Conservation (phyloP, 92 coral and sea anemone genomes). For the Porites evermanni region DNA sequence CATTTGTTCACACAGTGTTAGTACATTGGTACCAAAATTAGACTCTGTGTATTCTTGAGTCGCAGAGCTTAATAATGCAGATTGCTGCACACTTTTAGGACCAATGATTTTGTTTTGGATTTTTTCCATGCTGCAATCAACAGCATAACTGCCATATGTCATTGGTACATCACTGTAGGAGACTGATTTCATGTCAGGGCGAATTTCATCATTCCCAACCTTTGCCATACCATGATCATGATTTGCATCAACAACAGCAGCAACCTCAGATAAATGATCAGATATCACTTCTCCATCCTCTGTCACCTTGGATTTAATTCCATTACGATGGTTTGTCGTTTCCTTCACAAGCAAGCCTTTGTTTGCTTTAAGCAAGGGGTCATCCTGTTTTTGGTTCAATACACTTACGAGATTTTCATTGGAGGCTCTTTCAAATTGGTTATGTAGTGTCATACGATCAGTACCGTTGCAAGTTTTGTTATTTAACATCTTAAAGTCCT, state of each 20-base stretch:
- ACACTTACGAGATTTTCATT: background rate
- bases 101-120: background rate
- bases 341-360: background rate
- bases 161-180: too few relatives aligned
- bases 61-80: background rate
- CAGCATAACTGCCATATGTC: background rate
- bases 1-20: background rate
- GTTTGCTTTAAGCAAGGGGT: background rate
- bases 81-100: background rate
- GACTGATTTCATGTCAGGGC: background rate
- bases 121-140: background rate
- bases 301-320: background rate
- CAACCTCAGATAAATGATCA: background rate
- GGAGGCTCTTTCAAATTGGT: background rate
- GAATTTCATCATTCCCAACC: background rate
- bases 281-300: background rate
- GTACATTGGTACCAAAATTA: background rate
- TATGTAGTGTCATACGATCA: background rate
- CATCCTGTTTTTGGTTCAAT: background rate
- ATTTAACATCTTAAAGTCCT: background rate
- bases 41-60: background rate
- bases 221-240: background rate
- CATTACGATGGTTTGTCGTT: background rate
- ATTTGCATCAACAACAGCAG: background rate
- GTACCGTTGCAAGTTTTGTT: slow-evolving; percentile 2